Evolutionary conservation across 2,888 invertebrate species (phyloP).

Genomic region (Gibbula magus): DNA sequence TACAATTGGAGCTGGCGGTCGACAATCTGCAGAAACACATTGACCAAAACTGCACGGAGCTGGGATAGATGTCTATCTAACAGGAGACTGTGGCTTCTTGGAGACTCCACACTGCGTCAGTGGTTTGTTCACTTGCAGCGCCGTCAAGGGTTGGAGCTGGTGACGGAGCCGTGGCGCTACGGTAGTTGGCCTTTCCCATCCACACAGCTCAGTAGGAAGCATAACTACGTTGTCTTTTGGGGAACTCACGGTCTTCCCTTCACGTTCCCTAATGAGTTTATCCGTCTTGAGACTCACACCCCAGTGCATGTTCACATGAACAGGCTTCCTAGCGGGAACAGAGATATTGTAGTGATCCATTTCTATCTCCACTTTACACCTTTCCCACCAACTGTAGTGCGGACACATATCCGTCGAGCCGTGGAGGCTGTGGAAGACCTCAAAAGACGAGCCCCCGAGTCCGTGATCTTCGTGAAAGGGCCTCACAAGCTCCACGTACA

Average conservation of each 20-base stretch:
- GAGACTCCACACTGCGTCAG: constrained; percentile 14
- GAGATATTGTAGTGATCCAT: neutral
- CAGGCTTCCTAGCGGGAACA: neutral
- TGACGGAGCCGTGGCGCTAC: neutral
- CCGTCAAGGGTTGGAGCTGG: neutral
- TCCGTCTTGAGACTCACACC: neutral
- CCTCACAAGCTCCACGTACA: neutral
- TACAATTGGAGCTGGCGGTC: constrained; percentile 6
- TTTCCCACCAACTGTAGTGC: neutral
- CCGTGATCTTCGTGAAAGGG: neutral
- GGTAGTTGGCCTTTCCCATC: neutral
- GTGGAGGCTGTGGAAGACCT: neutral
- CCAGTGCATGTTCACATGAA: neutral
- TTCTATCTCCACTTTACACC: constrained; percentile 13
- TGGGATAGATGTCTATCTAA: neutral
- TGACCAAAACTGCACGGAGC: constrained; percentile 5
- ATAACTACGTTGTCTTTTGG: constrained; percentile 16
- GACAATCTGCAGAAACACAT: neutral
- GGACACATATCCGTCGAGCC: neutral
- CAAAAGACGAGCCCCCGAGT: neutral
- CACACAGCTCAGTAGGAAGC: neutral
- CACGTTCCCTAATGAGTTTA: neutral
- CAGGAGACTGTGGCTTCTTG: constrained; percentile 4
- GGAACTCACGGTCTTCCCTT: neutral
- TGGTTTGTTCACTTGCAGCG: neutral